A percentile compares a stretch with the other conserved stretches of the same genome.
Evolutionary conservation across 2,888 invertebrate species (phyloP).

Genomic region (Blastobasis adustella): DNA sequence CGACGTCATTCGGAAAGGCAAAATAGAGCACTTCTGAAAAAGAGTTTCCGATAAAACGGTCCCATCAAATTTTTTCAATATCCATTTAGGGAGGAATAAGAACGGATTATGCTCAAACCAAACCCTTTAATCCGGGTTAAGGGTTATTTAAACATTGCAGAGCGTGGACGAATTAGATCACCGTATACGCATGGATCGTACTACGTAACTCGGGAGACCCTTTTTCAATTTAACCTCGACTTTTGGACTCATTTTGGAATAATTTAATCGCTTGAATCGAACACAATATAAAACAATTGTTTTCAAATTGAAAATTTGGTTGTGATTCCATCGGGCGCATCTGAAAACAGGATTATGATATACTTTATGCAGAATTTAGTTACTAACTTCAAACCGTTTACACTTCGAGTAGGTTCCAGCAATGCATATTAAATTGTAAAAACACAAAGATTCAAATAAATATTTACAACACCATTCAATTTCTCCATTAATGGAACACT

Average conservation of each 20-base stretch:
- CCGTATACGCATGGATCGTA: slow-evolving; percentile 4
- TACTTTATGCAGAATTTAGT: too few relatives aligned
- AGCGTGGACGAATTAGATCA: slow-evolving; percentile 44
- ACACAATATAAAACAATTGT: too few relatives aligned
- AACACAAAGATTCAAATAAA: too few relatives aligned
- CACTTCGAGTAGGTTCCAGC: too few relatives aligned
- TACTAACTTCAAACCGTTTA: too few relatives aligned
- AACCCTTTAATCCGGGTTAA: slow-evolving; percentile 60
- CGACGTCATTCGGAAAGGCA: slow-evolving; percentile 64
- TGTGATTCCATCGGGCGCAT: too few relatives aligned
- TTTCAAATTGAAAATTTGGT: too few relatives aligned
- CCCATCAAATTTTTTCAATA: slow-evolving; percentile 67
- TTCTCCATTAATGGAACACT: too few relatives aligned
- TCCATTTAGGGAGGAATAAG: slow-evolving; percentile 66
- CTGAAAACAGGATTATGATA: too few relatives aligned
- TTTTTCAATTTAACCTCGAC: slow-evolving; percentile 1
- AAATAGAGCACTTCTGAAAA: slow-evolving; percentile 66
- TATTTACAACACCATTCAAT: too few relatives aligned
- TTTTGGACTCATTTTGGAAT: neutral
- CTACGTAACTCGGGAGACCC: neutral
- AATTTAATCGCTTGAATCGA: neutral
- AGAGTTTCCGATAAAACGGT: slow-evolving; percentile 64
- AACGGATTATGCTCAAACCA: slow-evolving; percentile 61
- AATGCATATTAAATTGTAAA: too few relatives aligned
- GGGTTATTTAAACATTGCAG: slow-evolving; percentile 56